Evolutionary conservation across 1,140 invertebrate species (phyloP), one percentile per base, ranked within the genome.

Genomic region (Euwallacea fornicatus): DNA sequence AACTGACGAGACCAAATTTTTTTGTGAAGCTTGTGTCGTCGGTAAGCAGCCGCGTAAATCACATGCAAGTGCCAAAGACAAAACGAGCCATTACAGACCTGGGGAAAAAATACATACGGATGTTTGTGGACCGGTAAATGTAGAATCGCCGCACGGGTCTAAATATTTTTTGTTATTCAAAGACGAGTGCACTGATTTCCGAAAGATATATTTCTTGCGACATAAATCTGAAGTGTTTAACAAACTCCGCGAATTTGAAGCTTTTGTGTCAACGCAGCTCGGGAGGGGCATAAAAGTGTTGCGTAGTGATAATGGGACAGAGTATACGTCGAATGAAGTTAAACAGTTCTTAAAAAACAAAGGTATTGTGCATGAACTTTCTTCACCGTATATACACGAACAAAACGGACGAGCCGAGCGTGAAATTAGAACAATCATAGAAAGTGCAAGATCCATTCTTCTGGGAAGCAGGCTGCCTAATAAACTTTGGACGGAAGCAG

Each of bases 351-450:
- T 73, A 9, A 47, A 74, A 63, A 9, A 69, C 50, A 65, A 72
- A 53, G 79, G 78, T 54, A 78, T 79, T n/a, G 58, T 43, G 10
- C 21, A 7, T n/a, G 59, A 75, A 73, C 66, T 58, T 21, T 78
- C 75, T 11, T 64, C 74, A 10, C 68, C 72, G 13, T 81, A 83
- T 63, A 78, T 78, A 33, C 42, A 42, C 13, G 7, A 61, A 41
- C 80, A 81, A 72, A 85, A 85, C 75, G 83, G 82, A 7, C 69
- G 75, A 42, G 75, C 76, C 7, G 83, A 85, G 71, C 66, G 81
- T 41, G 75, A 78, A 50, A 83, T 83, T 66, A 44, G 83, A 8
- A 84, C 78, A 7, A 72, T 84, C 7, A 64, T 78, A 0, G 78
- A 83, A 33, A 78, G 72, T 66, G 80, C 80, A 71, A 9, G 43